Percentiles rank a stretch among this genome's conserved stretches.
phyloP scores from a whole-genome alignment of 2,113 vertebrate genomes.

The Orthonyx spaldingii region DNA sequence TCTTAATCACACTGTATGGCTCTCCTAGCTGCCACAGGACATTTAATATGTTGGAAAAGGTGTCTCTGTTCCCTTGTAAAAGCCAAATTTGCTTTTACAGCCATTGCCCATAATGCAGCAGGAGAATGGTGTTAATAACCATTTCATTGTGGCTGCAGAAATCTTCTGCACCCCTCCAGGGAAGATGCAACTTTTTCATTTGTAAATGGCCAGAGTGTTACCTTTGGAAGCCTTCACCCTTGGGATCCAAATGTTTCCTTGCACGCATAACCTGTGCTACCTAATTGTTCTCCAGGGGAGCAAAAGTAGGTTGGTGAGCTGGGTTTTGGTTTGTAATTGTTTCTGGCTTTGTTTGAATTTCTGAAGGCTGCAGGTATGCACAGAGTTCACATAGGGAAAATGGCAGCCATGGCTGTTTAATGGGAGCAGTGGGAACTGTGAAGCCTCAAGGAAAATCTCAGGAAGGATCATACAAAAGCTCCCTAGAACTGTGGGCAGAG shows the following conservation, averaged over 20 bases:
- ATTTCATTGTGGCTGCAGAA: neutral
- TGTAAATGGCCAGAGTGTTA: neutral
- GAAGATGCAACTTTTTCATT: neutral
- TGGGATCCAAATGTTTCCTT: neutral
- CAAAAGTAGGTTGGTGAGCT: neutral
- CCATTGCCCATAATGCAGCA: neutral
- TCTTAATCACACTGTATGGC: neutral
- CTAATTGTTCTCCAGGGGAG: conserved; percentile 7
- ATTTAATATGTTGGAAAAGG: neutral
- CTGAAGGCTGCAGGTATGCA: neutral
- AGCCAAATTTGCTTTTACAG: conserved; percentile 4
- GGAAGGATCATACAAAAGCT: neutral
- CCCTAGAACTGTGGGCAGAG: neutral
- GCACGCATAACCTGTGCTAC: neutral
- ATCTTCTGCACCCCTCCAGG: neutral
- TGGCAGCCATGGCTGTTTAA: neutral
- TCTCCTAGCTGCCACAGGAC: neutral
- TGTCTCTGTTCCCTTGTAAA: conserved; percentile 20
- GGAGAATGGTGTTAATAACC: neutral
- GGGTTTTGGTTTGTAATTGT: neutral
- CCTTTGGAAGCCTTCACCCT: neutral
- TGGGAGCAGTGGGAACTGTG: neutral
- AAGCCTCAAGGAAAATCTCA: neutral
- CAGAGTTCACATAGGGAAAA: neutral
- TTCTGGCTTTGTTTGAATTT: neutral